A percentile compares a stretch with the other conserved stretches of the same genome.
These are phyloP conservation scores for Leptinotarsa lineolata DNA, from an alignment of 1,140 invertebrate species.

Conservation along the genomic window DNA sequence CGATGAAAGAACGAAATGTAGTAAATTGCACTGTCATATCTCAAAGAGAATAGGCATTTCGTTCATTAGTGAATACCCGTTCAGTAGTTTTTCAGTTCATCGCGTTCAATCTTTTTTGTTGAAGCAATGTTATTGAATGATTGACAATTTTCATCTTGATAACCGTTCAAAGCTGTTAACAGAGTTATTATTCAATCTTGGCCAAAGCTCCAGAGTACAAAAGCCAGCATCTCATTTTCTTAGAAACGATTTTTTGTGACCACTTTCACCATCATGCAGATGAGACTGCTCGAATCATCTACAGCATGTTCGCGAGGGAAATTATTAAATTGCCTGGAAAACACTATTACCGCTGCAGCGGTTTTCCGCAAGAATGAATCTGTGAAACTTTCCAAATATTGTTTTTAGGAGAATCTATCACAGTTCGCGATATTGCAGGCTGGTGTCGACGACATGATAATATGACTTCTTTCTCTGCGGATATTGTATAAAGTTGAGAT, in stretches of 20 bases:
- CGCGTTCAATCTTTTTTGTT: too few relatives aligned
- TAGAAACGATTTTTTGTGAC: too few relatives aligned
- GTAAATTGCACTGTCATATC: neutral
- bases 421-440: neutral
- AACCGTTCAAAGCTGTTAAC: too few relatives aligned
- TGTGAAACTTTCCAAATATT: conserved; percentile 3
- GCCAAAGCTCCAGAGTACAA: too few relatives aligned
- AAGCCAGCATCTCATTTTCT: too few relatives aligned
- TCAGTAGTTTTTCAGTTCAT: too few relatives aligned
- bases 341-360: neutral
- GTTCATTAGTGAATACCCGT: too few relatives aligned
- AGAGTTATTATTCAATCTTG: too few relatives aligned
- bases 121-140: too few relatives aligned
- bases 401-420: conserved; percentile 1
- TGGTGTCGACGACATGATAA: conserved; percentile 5
- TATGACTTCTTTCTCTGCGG: neutral
- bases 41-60: too few relatives aligned
- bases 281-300: neutral
- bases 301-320: neutral
- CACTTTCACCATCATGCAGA: neutral
- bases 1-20: neutral
- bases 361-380: neutral
- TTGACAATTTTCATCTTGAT: too few relatives aligned
- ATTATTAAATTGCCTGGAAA: neutral
- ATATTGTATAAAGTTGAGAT: neutral